These are phyloP conservation scores for Baryphthengus martii DNA, from an alignment of 2,113 vertebrate genomes.

Conservation along the genomic window DNA sequence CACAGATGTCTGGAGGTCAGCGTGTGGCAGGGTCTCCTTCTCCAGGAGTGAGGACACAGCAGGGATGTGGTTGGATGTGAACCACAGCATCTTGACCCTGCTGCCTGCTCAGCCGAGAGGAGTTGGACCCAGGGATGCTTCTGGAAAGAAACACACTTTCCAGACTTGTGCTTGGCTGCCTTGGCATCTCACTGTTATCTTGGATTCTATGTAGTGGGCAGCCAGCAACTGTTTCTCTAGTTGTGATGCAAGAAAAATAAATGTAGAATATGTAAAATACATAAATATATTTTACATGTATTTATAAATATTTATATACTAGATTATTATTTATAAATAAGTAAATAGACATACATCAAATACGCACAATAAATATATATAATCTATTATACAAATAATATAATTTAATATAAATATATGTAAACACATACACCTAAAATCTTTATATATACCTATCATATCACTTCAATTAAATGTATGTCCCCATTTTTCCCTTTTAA, in stretches of 20 bases:
- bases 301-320: too few relatives aligned
- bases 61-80: rapidly evolving
- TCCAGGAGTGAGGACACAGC: neutral
- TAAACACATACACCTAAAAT: neutral
- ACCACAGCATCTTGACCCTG: neutral
- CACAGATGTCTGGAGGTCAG: neutral
- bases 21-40: neutral
- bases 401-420: too few relatives aligned
- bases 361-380: neutral
- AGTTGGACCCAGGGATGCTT: neutral
- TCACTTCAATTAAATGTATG: neutral
- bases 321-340: too few relatives aligned
- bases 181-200: neutral
- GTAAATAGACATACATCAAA: neutral
- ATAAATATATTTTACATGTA: too few relatives aligned
- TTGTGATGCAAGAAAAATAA: neutral
- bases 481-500: neutral
- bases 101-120: neutral
- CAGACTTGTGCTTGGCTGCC: neutral
- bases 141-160: neutral
- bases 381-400: neutral
- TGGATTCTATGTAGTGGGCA: neutral
- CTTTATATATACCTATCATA: neutral
- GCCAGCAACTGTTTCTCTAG: neutral
- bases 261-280: neutral